phyloP scores from a whole-genome alignment of 2,888 invertebrate genomes.

The Synanthedon tipuliformis region DNA sequence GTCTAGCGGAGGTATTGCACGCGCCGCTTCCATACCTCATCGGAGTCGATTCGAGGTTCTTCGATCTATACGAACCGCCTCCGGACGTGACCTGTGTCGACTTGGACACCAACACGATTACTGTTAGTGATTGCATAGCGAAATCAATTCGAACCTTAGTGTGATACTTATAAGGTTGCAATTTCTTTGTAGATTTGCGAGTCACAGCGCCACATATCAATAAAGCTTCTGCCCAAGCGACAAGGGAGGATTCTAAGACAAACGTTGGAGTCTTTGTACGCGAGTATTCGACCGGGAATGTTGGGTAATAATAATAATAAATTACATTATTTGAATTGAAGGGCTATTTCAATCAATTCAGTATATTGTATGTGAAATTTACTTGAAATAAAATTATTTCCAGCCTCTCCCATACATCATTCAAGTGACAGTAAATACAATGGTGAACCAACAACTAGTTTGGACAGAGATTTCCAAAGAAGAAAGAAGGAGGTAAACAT shows the following conservation, averaged over 20 bases:
- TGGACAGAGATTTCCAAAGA: conserved; percentile 85
- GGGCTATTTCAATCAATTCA: too few species aligned
- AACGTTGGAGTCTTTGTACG: conserved; percentile 82
- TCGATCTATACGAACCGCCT: conserved; percentile 97
- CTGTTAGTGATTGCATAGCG: conserved; percentile 62
- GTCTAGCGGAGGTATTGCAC: conserved; percentile 94
- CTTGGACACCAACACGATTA: conserved; percentile 96
- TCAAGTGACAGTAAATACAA: conserved; percentile 51
- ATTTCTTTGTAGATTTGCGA: conserved; percentile 77
- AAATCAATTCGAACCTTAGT: too few species aligned
- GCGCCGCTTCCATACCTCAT: conserved; percentile 98
- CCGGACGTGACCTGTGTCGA: conserved; percentile 97
- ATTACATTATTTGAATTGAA: too few species aligned
- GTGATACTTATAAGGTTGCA: too few species aligned
- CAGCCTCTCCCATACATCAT: conserved; percentile 60
- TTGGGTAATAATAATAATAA: conserved; percentile 5
- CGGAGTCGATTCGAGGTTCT: conserved; percentile 96
- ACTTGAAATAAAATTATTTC: conserved; percentile 6
- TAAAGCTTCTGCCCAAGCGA: conserved; percentile 87
- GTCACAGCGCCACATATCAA: conserved; percentile 83
- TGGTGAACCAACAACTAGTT: conserved; percentile 73
- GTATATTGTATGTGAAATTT: not conserved
- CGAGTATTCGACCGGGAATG: conserved; percentile 64
- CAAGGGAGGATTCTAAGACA: conserved; percentile 84
- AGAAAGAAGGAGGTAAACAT: conserved; percentile 79